Percentiles rank a stretch among this genome's conserved stretches.
phyloP scores from a whole-genome alignment of 2,888 invertebrate genomes.

The Kryphioiulus occultus region DNA sequence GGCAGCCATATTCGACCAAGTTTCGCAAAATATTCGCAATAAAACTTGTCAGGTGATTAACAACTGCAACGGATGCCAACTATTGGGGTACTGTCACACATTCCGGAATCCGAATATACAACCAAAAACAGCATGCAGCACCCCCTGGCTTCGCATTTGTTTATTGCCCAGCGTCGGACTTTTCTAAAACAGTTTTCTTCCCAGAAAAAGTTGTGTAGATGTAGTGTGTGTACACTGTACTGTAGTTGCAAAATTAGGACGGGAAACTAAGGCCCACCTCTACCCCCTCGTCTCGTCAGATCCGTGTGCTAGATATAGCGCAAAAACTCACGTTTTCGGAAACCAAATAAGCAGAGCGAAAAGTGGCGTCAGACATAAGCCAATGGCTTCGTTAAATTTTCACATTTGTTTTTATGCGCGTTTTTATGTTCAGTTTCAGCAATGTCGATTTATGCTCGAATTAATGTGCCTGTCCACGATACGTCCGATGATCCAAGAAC shows the following conservation, averaged over 20 bases:
- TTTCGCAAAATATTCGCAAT: neutral
- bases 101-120: neutral
- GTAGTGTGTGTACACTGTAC: no score
- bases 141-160: neutral
- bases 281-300: neutral
- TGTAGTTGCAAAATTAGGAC: slow-evolving; percentile 10
- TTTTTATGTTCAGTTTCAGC: no score
- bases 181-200: neutral
- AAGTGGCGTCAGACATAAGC: neutral
- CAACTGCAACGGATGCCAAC: neutral
- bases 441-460: no score
- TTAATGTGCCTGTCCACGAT: no score
- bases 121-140: neutral
- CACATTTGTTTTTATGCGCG: neutral
- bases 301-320: neutral
- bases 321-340: neutral
- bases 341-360: neutral
- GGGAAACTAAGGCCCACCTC: neutral
- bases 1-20: neutral
- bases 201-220: neutral
- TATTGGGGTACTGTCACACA: neutral
- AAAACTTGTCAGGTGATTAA: slow-evolving; percentile 12
- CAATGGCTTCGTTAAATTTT: neutral
- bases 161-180: neutral
- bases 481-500: no score